Percentiles rank a stretch among this genome's conserved stretches.
Evolutionary conservation across 2,888 invertebrate species (phyloP).

Genomic region (Eupithecia subfuscata): DNA sequence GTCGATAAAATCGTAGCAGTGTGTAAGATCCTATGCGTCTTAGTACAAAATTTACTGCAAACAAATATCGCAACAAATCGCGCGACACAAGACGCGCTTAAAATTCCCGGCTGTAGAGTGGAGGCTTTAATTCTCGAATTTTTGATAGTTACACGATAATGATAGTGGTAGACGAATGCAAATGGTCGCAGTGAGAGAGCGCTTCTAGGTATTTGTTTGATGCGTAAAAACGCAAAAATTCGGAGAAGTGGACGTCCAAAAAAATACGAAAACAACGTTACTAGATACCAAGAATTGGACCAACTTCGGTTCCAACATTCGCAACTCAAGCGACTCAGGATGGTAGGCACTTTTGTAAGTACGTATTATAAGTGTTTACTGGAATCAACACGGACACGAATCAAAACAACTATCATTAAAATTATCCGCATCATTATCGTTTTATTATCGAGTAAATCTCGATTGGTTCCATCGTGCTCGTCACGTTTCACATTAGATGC

Average conservation of each 20-base stretch:
- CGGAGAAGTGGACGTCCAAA: not conserved
- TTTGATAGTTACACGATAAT: too few species aligned
- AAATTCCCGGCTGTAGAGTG: too few species aligned
- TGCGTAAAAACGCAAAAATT: not conserved
- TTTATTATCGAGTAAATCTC: conserved; percentile 20
- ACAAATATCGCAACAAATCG: too few species aligned
- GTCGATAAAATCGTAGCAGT: too few species aligned
- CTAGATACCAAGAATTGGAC: not conserved
- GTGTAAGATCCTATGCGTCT: too few species aligned
- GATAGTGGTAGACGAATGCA: not conserved
- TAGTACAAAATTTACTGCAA: too few species aligned
- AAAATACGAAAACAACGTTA: not conserved
- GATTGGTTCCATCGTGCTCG: conserved; percentile 23
- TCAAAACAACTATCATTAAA: conserved; percentile 12
- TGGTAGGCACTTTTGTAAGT: not conserved
- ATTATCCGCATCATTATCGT: conserved; percentile 15
- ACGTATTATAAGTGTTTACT: not conserved
- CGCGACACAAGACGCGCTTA: too few species aligned
- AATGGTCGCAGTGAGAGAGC: not conserved
- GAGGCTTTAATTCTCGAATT: too few species aligned
- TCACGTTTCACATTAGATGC: conserved; percentile 29
- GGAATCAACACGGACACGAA: conserved; percentile 6
- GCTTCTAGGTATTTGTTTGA: not conserved
- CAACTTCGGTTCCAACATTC: not conserved
- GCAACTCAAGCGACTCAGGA: not conserved